Percentiles rank a stretch among this genome's conserved stretches.
These are phyloP conservation scores for Leptopilina myrica DNA, from an alignment of 2,888 invertebrate species.

Conservation along the genomic window DNA sequence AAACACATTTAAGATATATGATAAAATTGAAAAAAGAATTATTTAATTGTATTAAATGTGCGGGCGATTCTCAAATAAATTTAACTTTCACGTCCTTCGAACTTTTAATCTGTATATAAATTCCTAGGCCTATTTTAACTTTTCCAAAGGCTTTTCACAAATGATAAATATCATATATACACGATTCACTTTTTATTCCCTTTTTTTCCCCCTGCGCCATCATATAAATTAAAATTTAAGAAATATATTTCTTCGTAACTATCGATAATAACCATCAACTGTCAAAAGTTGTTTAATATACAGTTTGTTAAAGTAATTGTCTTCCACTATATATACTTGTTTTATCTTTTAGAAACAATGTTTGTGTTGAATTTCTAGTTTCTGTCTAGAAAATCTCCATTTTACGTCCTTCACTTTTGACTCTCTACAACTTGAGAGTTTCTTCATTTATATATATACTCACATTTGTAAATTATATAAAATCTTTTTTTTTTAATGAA, in stretches of 20 bases:
- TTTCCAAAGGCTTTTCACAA: background rate
- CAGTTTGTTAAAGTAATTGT: too few species aligned
- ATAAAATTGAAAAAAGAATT: background rate
- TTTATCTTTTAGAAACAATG: background rate
- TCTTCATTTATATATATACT: background rate
- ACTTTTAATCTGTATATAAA: background rate
- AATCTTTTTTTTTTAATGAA: background rate
- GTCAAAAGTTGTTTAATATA: too few species aligned
- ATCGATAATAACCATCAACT: too few species aligned
- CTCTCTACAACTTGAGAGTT: background rate
- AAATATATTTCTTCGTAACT: background rate
- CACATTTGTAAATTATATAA: background rate
- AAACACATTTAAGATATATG: background rate
- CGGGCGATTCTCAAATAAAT: constrained; percentile 3
- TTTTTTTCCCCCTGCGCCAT: background rate
- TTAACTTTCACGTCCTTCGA: background rate
- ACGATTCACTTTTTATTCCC: background rate
- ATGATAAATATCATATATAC: background rate
- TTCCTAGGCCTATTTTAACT: constrained; percentile 8
- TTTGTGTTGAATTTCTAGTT: background rate
- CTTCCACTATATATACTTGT: too few species aligned
- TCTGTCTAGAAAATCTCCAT: background rate
- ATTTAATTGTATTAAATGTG: background rate
- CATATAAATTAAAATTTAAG: background rate
- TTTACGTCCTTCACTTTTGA: background rate